Evolutionary conservation across 2,888 invertebrate species (phyloP), one percentile per base, ranked within the genome.

Genomic region (Amiota mariae): DNA sequence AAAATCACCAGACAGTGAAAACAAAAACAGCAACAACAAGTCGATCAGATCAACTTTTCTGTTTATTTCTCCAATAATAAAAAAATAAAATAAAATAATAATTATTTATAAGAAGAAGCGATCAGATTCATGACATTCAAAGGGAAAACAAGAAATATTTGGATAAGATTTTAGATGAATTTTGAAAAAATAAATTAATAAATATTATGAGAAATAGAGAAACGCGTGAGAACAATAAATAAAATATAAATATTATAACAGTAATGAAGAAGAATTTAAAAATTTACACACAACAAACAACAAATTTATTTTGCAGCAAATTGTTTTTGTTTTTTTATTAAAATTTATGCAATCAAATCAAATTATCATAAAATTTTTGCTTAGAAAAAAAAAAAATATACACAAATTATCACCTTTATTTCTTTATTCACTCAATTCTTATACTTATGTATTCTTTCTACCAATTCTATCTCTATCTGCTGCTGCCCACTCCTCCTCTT

Each of bases 321-420:
- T 24, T 59, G 2, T n/a, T 0, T 59, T 59, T 59, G 3, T 15
- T 9, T 24, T 46, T 3, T 61, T 54, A 3, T 54, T 4, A 82
- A 81, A 82, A 78, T 81, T 72, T 76, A 82, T 79, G 80, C 79
- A 78, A 57, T 57, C 63, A 36, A 36, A 36, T 36, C 6, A 36
- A 36, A 36, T 36, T 6, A 4, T 36, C 48, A 64, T 70, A 72
- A 57, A 1, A 54, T 24, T 24, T 2, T 24, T 24, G 24, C 24
- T 24, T 24, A 24, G 20, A 13, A 51, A 13, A 63, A 67, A 49
- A n/a, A 47, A 72, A 64, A 71, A 67, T 51, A 72, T 10, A 61
- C 59, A 48, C 15, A 15, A 24, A 36, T 36, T 24, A 24, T 24
- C 24, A 24, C 24, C 24, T 24, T n/a, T n/a, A n/a, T n/a, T n/a